Percentiles rank a stretch among this genome's conserved stretches.
Evolutionary conservation across 1,140 invertebrate genomes (phyloP).

Genomic region (Bombus ignitus): DNA sequence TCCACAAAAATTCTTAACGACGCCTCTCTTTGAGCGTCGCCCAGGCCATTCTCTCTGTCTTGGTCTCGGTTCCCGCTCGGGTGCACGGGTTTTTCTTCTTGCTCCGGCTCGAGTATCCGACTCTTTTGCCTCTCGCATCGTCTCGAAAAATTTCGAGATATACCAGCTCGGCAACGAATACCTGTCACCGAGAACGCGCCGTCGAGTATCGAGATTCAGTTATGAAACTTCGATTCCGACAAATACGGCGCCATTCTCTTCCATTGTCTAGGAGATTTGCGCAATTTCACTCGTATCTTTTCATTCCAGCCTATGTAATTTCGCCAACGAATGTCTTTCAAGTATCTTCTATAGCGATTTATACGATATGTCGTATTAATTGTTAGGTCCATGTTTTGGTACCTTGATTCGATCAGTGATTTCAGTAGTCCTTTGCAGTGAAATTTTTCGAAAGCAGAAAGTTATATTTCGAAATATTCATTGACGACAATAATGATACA

Average conservation of each 20-base stretch:
- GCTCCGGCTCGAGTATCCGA: background rate
- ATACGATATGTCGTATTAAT: background rate
- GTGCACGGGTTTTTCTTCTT: slow-evolving; percentile 2
- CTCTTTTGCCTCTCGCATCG: background rate
- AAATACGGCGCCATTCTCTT: slow-evolving; percentile 22
- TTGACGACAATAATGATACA: no score
- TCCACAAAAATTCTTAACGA: slow-evolving; percentile 69
- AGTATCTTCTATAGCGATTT: no score
- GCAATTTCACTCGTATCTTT: background rate
- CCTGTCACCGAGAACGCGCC: slow-evolving; percentile 32
- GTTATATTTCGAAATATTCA: no score
- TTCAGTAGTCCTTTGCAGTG: no score
- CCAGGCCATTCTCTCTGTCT: slow-evolving; percentile 43
- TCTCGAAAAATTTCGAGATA: slow-evolving; percentile 50
- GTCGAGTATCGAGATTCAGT: slow-evolving; percentile 54
- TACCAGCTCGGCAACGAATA: slow-evolving; percentile 46
- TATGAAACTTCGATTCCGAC: slow-evolving; percentile 44
- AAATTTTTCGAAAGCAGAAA: background rate
- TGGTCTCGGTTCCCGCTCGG: slow-evolving; percentile 1
- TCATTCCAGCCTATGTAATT: background rate
- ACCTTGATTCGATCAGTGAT: background rate
- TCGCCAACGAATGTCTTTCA: background rate
- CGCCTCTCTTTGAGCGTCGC: slow-evolving; percentile 54
- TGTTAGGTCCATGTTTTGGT: background rate
- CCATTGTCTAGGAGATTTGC: slow-evolving; percentile 47